A percentile compares a stretch with the other conserved stretches of the same genome.
Evolutionary conservation across 1,140 invertebrate genomes (phyloP).

Genomic region (Drosophila willistoni): DNA sequence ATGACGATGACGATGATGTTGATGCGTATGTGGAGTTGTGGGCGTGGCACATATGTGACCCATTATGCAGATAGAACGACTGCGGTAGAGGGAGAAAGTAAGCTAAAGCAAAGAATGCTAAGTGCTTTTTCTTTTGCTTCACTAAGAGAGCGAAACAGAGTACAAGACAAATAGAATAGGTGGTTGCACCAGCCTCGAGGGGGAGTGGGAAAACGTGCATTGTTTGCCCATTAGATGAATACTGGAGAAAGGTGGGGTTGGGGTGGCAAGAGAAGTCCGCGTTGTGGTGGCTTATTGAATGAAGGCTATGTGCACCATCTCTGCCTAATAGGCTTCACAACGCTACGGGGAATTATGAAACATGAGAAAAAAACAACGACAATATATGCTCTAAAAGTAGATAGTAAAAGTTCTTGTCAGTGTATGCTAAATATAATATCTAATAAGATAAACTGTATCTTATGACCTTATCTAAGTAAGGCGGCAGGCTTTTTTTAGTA

Average conservation of each 20-base stretch:
- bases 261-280: not conserved
- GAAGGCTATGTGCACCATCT: not conserved
- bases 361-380: not conserved
- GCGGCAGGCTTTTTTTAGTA: too few species aligned
- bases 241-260: not conserved
- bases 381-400: not conserved
- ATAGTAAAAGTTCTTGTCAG: not conserved
- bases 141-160: slow-evolving; percentile 19
- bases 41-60: slow-evolving; percentile 29
- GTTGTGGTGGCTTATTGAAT: slow-evolving; percentile 5
- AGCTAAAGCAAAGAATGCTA: slow-evolving; percentile 39
- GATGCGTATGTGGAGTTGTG: slow-evolving; percentile 13
- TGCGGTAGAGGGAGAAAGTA: not conserved
- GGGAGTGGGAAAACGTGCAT: slow-evolving; percentile 28
- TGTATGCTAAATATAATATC: too few species aligned
- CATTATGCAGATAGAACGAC: slow-evolving; percentile 49
- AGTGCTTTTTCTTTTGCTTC: slow-evolving; percentile 67
- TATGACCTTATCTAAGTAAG: too few species aligned
- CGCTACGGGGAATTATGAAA: not conserved
- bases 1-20: not conserved
- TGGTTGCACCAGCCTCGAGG: not conserved
- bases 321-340: not conserved
- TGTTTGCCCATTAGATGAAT: slow-evolving; percentile 54
- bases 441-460: not conserved
- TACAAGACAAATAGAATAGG: slow-evolving; percentile 29